Percentiles rank a stretch among this genome's conserved stretches.
Evolutionary conservation across 2,113 vertebrate genomes (phyloP).

Genomic region (Gopherus evgoodei): DNA sequence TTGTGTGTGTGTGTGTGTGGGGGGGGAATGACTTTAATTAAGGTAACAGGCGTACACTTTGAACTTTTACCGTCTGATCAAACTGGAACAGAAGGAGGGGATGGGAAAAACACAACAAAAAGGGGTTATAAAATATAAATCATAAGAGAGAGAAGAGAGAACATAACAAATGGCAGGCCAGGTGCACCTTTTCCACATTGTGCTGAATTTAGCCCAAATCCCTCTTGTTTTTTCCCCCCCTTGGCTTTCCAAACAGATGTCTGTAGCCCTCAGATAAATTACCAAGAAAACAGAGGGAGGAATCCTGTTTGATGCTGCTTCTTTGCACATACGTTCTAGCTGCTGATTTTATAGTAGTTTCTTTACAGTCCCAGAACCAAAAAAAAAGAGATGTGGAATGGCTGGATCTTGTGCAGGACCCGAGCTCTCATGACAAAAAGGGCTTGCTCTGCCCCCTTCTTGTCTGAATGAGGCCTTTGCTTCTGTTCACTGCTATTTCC

Average conservation of each 20-base stretch:
- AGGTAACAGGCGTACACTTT: slow-evolving; percentile 56
- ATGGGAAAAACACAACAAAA: neutral
- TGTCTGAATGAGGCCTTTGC: neutral
- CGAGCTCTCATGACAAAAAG: neutral
- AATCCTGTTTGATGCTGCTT: slow-evolving; percentile 13
- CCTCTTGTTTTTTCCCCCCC: slow-evolving; percentile 34
- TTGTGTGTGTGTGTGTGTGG: neutral
- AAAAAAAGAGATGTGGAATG: neutral
- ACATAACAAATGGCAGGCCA: slow-evolving; percentile 66
- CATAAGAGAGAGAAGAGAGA: slow-evolving; percentile 41
- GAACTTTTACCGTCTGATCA: slow-evolving; percentile 63
- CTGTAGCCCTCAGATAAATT: slow-evolving; percentile 60
- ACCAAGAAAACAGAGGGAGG: slow-evolving; percentile 53
- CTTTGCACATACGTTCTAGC: slow-evolving; percentile 1
- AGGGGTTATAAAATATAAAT: slow-evolving; percentile 68
- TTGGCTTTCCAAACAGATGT: slow-evolving; percentile 62
- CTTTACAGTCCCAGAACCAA: neutral
- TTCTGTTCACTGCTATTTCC: neutral
- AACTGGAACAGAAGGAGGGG: slow-evolving; percentile 59
- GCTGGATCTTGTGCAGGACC: neutral
- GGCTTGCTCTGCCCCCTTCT: neutral
- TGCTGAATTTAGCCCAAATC: slow-evolving; percentile 69
- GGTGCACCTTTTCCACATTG: slow-evolving; percentile 62
- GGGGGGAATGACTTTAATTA: slow-evolving; percentile 64
- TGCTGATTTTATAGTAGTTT: slow-evolving; percentile 12